These are phyloP conservation scores for Aplysina aerophoba DNA, from an alignment of 37 sponge, comb jelly and placozoan species.

Conservation along the genomic window DNA sequence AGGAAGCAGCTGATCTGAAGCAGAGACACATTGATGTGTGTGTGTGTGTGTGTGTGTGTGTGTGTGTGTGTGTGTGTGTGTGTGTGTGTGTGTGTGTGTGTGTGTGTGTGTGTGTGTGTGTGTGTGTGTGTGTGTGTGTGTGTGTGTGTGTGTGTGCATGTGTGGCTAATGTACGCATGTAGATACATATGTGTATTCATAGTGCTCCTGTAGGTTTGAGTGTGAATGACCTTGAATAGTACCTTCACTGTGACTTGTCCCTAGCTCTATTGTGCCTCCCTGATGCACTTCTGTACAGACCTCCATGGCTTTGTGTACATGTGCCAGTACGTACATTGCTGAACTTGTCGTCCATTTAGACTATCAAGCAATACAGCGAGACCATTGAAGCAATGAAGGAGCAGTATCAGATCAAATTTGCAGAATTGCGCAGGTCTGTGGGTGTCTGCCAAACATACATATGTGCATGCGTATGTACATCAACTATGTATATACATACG, in stretches of 20 bases:
- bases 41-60: slow-evolving; percentile 8
- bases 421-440: not conserved
- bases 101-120: slow-evolving; percentile 20
- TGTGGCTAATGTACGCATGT: too few relatives aligned
- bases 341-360: not conserved
- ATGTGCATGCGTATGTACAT: not conserved
- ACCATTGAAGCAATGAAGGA: not conserved
- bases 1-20: not conserved
- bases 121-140: not conserved
- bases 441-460: too few relatives aligned
- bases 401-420: slow-evolving; percentile 15
- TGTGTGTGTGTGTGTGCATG: too few relatives aligned
- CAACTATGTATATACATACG: slow-evolving; percentile 9
- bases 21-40: slow-evolving; percentile 30
- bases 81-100: slow-evolving; percentile 27
- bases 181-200: too few relatives aligned
- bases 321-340: not conserved
- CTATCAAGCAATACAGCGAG: slow-evolving; percentile 19
- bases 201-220: too few relatives aligned
- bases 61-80: slow-evolving; percentile 36
- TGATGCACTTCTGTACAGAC: not conserved
- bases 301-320: not conserved
- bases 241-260: too few relatives aligned
- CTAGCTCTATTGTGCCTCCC: too few relatives aligned
- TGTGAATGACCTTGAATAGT: too few relatives aligned